Base-by-base conservation (phyloP, 2,797 vertebrate species). In the Lepilemur ruficaudatus region DNA sequence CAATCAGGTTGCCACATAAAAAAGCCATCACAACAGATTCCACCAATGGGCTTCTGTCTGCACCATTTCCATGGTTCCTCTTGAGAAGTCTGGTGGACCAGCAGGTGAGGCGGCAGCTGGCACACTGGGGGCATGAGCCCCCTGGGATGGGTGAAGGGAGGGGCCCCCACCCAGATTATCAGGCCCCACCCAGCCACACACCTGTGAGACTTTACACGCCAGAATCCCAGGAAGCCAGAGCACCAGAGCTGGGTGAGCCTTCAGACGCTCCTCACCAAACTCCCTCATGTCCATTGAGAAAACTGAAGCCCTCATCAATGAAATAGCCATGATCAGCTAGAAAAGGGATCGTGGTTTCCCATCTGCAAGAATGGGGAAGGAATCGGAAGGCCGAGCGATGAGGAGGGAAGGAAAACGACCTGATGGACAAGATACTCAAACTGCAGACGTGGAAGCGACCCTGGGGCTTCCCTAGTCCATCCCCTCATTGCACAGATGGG, bases 181-280 rank as follows among this genome's bases (percentile, higher is more conserved):
- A 6, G 22, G 61, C 14, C 18, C 59, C 28, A 38, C 41, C 46
- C 0, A 0, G 35, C 65, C 50, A 76, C 10, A 7, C 12, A 38
- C 5, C 22, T 7, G 0, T 5, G 32, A 55, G 25, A 41, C 23
- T 76, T 70, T n/a, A 11, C 6, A n/a, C 2, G 38, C 23, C 13
- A 8, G 46, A 23, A 32, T 65, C 25, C 55, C 65, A 50, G 69
- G 35, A 69, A 38, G 61, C 41, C 9, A 67, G n/a, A 52, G 41
- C 1, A 18, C 72, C 57, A 61, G 50, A 65, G 57, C 46, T 5
- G 48, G 52, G 46, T 3, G 15, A 85, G 32, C 18, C 61, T 30
- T 41, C 43, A 15, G 55, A 63, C 9, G 20, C 13, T 17, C 22
- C 48, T 41, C 3, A 0, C 30, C 61, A 72, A 76, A 79, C n/a